A percentile compares a stretch with the other conserved stretches of the same genome.
Evolutionary conservation across 1,140 invertebrate genomes (phyloP).

Genomic region (Psilanteris sp.): DNA sequence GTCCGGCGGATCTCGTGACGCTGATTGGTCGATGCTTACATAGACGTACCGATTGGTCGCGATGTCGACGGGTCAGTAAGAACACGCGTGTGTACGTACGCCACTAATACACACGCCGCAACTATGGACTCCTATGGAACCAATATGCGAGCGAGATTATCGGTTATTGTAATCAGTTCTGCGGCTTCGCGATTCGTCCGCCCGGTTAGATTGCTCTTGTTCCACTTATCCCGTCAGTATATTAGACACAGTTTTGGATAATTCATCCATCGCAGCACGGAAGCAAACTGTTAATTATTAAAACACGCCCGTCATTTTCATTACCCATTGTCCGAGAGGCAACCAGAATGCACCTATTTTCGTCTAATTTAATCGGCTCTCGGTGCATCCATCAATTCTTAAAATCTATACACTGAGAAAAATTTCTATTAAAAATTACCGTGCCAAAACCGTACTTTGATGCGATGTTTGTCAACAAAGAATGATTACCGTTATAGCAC

Average conservation of each 20-base stretch:
- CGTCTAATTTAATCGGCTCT: background rate
- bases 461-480: too few species aligned
- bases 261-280: constrained; percentile 20
- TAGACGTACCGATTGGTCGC: constrained; percentile 26
- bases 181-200: constrained; percentile 58
- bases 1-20: constrained; percentile 45
- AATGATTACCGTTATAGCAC: too few species aligned
- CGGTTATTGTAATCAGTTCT: constrained; percentile 64
- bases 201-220: constrained; percentile 50
- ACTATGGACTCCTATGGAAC: constrained; percentile 50
- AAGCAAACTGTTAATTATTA: constrained; percentile 19
- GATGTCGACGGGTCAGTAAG: constrained; percentile 22
- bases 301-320: constrained; percentile 16
- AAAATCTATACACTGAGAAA: too few species aligned
- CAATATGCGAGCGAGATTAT: constrained; percentile 61
- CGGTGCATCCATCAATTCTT: background rate
- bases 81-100: constrained; percentile 12
- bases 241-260: constrained; percentile 42
- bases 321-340: constrained; percentile 9
- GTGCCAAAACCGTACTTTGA: too few species aligned
- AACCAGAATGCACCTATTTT: background rate
- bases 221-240: constrained; percentile 48
- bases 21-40: constrained; percentile 54
- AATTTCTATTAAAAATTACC: too few species aligned
- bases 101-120: constrained; percentile 56